A percentile compares a stretch with the other conserved stretches of the same genome.
Evolutionary conservation across 1,140 invertebrate genomes (phyloP).

Genomic region (roundworm (Caenorhabditis elegans)): WBcel235 BX284602.5:11995001-11995500

Average conservation of each 20-base stretch:
- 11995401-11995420: slow-evolving; percentile 90
- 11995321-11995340: slow-evolving; percentile 84
- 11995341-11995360: slow-evolving; percentile 78
- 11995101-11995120: slow-evolving; percentile 82
- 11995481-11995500: neutral
- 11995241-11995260: slow-evolving; percentile 96
- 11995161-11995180: slow-evolving; percentile 98
- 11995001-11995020: too few relatives aligned
- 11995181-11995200: slow-evolving; percentile 88
- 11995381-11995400: slow-evolving; percentile 89
- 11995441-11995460: slow-evolving; percentile 96
- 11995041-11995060: too few relatives aligned
- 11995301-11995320: slow-evolving; percentile 87
- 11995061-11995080: neutral
- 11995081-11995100: slow-evolving; percentile 53
- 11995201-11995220: slow-evolving; percentile 80
- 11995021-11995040: too few relatives aligned
- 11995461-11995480: slow-evolving; percentile 89
- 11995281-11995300: slow-evolving; percentile 95
- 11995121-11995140: slow-evolving; percentile 91
- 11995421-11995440: slow-evolving; percentile 95
- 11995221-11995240: slow-evolving; percentile 75
- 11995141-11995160: slow-evolving; percentile 96
- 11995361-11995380: slow-evolving; percentile 68
- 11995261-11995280: slow-evolving; percentile 98